phyloP scores from a whole-genome alignment of 2,797 vertebrate genomes.

The Bradypodion pumilum region DNA sequence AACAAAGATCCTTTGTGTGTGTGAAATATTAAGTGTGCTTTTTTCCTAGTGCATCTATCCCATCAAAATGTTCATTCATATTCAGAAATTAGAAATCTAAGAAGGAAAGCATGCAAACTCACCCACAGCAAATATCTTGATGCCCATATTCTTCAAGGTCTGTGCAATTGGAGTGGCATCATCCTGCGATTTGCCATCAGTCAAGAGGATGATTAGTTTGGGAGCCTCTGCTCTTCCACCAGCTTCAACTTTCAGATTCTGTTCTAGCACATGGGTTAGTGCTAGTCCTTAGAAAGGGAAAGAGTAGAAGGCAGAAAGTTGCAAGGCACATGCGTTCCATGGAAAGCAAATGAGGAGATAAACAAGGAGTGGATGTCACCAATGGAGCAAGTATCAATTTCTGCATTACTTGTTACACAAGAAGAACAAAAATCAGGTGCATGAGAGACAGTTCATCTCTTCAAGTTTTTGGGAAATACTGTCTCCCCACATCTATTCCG shows the following conservation, averaged over 20 bases:
- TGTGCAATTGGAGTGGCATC: conserved; percentile 82
- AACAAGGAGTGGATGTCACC: background rate
- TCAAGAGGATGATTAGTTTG: conserved; percentile 86
- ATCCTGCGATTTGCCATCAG: conserved; percentile 96
- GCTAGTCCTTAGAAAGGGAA: conserved; percentile 82
- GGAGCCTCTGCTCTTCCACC: conserved; percentile 79
- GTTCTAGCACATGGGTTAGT: conserved; percentile 86
- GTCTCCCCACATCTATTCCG: too few species aligned
- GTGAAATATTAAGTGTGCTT: background rate
- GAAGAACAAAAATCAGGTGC: background rate
- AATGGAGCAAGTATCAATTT: background rate
- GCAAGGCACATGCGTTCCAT: background rate
- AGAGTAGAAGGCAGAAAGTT: background rate
- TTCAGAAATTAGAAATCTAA: background rate
- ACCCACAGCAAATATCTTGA: conserved; percentile 93
- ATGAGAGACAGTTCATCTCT: too few species aligned
- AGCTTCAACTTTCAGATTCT: conserved; percentile 82
- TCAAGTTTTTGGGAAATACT: background rate
- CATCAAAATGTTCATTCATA: background rate
- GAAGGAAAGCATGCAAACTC: conserved; percentile 58
- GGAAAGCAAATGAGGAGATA: too few species aligned
- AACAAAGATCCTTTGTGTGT: background rate
- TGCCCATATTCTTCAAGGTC: conserved; percentile 82
- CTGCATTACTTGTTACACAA: background rate
- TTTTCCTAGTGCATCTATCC: background rate